A percentile compares a stretch with the other conserved stretches of the same genome.
Conservation (phyloP, 2,888 invertebrate genomes). For the Choreutis nemorana region DNA sequence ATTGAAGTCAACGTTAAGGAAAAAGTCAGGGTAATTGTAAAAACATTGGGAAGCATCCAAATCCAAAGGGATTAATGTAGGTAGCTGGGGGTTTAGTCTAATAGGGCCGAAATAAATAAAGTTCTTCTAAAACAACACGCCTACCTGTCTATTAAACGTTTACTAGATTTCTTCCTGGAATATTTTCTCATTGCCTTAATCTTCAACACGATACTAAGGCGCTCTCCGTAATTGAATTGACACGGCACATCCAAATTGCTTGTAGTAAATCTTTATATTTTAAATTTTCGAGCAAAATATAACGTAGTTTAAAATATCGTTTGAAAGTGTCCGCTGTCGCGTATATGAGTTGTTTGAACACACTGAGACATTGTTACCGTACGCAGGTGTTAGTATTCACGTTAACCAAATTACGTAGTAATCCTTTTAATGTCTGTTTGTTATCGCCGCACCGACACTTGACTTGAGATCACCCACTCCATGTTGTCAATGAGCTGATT, state of each 20-base stretch:
- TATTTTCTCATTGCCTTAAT: slow-evolving; percentile 47
- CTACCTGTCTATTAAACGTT: slow-evolving; percentile 33
- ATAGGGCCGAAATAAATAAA: no score
- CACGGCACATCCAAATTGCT: slow-evolving; percentile 33
- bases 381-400: slow-evolving; percentile 19
- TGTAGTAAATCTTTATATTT: slow-evolving; percentile 26
- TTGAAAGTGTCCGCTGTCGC: no score
- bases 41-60: no score
- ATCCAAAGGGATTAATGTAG: no score
- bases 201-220: slow-evolving; percentile 25
- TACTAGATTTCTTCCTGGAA: slow-evolving; percentile 30
- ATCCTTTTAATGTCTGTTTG: slow-evolving; percentile 33
- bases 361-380: background rate
- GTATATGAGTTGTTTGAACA: no score
- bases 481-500: slow-evolving; percentile 24
- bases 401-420: slow-evolving; percentile 13
- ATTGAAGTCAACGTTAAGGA: no score
- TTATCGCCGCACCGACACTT: slow-evolving; percentile 17
- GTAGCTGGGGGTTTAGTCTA: no score
- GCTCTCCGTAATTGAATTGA: slow-evolving; percentile 32
- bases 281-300: no score
- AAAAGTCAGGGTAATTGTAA: no score
- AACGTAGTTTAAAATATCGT: no score
- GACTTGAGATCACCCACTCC: slow-evolving; percentile 23
- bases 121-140: background rate